Percentiles rank a stretch among this genome's conserved stretches.
Conservation (phyloP, 2,113 vertebrate species). For the Phylloscopus trochilus region DNA sequence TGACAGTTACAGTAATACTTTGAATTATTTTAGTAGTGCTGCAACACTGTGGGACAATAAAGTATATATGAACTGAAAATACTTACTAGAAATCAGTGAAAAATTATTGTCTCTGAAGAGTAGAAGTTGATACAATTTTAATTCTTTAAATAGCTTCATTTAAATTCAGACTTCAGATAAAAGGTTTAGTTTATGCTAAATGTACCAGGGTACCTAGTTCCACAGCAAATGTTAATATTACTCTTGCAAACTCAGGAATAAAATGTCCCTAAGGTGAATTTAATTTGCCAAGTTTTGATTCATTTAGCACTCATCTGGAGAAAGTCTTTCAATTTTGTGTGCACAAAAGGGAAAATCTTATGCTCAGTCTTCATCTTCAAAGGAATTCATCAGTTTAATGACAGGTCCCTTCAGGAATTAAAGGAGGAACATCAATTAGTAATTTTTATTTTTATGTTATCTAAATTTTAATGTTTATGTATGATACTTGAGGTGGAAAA, state of each 20-base stretch:
- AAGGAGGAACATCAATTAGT: not conserved
- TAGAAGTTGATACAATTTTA: not conserved
- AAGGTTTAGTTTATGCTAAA: not conserved
- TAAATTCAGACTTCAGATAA: slow-evolving; percentile 28
- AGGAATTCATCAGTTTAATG: not conserved
- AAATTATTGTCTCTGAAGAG: not conserved
- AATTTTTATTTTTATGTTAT: not conserved
- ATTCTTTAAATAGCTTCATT: slow-evolving; percentile 20
- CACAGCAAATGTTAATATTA: slow-evolving; percentile 22
- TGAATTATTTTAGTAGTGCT: not conserved
- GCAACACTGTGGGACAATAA: not conserved
- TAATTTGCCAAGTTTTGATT: slow-evolving; percentile 40
- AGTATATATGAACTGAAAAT: not conserved
- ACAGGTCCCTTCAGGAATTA: not conserved
- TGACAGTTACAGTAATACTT: not conserved
- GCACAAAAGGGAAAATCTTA: not conserved
- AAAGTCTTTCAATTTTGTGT: slow-evolving; percentile 21
- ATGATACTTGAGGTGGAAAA: not conserved
- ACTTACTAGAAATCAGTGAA: not conserved
- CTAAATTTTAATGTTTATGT: not conserved
- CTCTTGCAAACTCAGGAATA: not conserved
- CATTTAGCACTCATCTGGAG: not conserved
- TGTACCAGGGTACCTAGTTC: not conserved
- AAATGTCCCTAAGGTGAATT: slow-evolving; percentile 32
- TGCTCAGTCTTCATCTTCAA: not conserved